Percentiles rank a stretch among this genome's conserved stretches.
phyloP scores from a whole-genome alignment of 2,888 invertebrate genomes.

The Epicampocera succincta region DNA sequence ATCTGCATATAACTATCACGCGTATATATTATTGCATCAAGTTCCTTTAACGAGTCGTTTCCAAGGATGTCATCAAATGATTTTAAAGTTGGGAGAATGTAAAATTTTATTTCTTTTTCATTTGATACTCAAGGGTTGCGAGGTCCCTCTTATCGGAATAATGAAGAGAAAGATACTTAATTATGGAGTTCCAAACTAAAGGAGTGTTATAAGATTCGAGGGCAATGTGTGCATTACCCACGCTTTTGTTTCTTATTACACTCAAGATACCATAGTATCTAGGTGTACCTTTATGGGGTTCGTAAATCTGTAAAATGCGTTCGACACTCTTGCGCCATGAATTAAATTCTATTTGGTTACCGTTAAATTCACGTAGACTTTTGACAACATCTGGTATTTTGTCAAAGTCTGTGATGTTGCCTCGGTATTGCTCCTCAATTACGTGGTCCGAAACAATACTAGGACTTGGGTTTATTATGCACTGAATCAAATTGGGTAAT shows the following conservation, averaged over 20 bases:
- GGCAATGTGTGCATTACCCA: background rate
- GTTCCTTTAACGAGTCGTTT: no score
- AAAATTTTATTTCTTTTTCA: no score
- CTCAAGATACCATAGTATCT: constrained; percentile 33
- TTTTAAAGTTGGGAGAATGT: no score
- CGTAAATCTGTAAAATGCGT: constrained; percentile 25
- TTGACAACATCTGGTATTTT: background rate
- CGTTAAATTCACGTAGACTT: background rate
- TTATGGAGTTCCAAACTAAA: constrained; percentile 35
- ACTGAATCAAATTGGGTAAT: constrained; percentile 14
- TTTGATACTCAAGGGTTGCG: constrained; percentile 34
- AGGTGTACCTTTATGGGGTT: constrained; percentile 1
- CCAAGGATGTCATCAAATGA: no score
- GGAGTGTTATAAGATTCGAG: constrained; percentile 47
- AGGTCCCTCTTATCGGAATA: background rate
- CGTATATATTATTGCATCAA: no score
- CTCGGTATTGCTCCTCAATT: no score
- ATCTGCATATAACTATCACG: no score
- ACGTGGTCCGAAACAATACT: no score
- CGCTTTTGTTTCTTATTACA: constrained; percentile 20
- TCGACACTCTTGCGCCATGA: background rate
- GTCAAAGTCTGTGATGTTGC: no score
- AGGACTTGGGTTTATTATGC: constrained; percentile 14
- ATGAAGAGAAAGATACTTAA: background rate
- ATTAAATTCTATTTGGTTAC: no score